Percentiles rank a stretch among this genome's conserved stretches.
Evolutionary conservation across 2,888 invertebrate species (phyloP).

Genomic region (Epiblema foenella): DNA sequence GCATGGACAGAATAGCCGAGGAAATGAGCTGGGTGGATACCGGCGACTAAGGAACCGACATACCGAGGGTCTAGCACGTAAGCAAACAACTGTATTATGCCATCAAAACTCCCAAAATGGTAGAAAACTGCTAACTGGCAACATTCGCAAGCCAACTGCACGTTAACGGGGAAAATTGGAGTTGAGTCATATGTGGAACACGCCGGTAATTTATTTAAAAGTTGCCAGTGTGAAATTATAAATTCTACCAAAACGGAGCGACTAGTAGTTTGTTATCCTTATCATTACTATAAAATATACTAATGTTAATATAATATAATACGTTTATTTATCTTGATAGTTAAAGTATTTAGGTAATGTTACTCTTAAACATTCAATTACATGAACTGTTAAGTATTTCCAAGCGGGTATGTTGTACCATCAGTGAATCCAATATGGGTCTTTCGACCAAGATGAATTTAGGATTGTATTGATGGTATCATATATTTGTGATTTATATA

Average conservation of each 20-base stretch:
- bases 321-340: constrained; percentile 43
- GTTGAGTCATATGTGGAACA: constrained; percentile 8
- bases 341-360: constrained; percentile 39
- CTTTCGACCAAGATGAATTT: constrained; percentile 25
- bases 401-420: background rate
- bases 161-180: background rate
- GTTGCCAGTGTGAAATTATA: constrained; percentile 39
- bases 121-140: constrained; percentile 23
- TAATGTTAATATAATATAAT: constrained; percentile 46
- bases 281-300: constrained; percentile 46
- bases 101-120: constrained; percentile 42
- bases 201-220: background rate
- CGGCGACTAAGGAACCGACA: constrained; percentile 86
- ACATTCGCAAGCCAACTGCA: constrained; percentile 2
- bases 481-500: constrained; percentile 11
- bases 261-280: constrained; percentile 46
- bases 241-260: constrained; percentile 39
- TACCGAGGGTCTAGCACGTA: constrained; percentile 44
- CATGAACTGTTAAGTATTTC: constrained; percentile 27
- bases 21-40: constrained; percentile 94
- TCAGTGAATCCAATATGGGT: constrained; percentile 9
- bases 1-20: constrained; percentile 97
- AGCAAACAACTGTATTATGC: constrained; percentile 50
- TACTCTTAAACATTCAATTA: constrained; percentile 34
- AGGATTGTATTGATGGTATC: background rate